phyloP scores from a whole-genome alignment of 2,113 vertebrate genomes.

The Varanus salvator region DNA sequence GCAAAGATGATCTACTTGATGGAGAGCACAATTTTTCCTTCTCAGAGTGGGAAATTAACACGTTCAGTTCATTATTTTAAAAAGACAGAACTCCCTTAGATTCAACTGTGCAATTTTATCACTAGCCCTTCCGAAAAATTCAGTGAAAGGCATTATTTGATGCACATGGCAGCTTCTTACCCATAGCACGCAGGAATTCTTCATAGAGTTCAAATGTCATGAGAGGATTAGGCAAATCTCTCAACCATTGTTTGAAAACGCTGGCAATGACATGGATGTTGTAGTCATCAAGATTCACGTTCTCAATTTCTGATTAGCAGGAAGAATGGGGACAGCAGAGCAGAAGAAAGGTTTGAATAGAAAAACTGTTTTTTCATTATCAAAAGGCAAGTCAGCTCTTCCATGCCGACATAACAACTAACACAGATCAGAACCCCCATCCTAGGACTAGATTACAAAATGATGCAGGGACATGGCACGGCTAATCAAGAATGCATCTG shows the following conservation, averaged over 20 bases:
- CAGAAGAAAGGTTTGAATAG: background rate
- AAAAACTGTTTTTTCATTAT: constrained; percentile 9
- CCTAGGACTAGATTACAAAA: background rate
- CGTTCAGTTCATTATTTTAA: background rate
- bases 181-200: constrained; percentile 94
- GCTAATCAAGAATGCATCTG: background rate
- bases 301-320: constrained; percentile 85
- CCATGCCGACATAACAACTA: background rate
- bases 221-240: constrained; percentile 96
- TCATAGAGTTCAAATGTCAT: constrained; percentile 99
- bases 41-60: background rate
- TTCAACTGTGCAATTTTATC: background rate
- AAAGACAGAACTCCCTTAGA: background rate
- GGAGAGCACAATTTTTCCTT: background rate
- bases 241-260: constrained; percentile 98
- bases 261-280: constrained; percentile 98
- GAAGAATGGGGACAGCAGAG: background rate
- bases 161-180: constrained; percentile 74
- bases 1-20: background rate
- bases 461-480: background rate
- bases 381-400: accelerated
- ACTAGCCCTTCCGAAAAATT: background rate
- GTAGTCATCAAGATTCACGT: constrained; percentile 94
- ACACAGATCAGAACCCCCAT: background rate
- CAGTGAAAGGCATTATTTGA: background rate